Evolutionary conservation across 2,113 vertebrate species (phyloP), one percentile per base, ranked within the genome.

Genomic region (Dasyprocta punctata): DNA sequence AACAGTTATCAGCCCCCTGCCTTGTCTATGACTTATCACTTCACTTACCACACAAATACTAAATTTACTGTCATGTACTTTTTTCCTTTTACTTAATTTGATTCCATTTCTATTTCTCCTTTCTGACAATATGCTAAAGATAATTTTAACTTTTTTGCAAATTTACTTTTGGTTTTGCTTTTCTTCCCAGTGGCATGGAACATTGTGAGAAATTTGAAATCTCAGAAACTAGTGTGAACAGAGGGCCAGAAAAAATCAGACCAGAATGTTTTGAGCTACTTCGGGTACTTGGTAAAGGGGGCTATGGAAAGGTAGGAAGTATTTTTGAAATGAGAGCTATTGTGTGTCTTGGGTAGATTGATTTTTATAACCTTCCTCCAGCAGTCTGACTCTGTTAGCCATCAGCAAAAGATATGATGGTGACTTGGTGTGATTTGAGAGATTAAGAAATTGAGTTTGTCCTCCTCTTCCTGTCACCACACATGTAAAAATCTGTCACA

Each of bases 151-250:
- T 73, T 97, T 97, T 91, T 94, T 93, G 47, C 60, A 95, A 96
- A 91, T 96, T 97, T 90, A 97, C 82, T 95, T 97, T 94, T 96
- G 93, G 86, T 98, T 98, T 86, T 92, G 86, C 69, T 98, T 98
- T 98, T 98, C 93, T 96, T 92, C 97, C 89, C 97, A 99, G 99
- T 94, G 99, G 99, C 98, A 99, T 99, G 99, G 99, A 99, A 56
- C 99, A 99, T 99, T 99, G 99, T 99, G 99, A 99, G 92, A 99
- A 99, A 98, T 99, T 99, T 98, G 99, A 99, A 98, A 99, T 99
- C 97, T 99, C 99, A 71, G 99, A 99, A 98, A 99, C 99, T 98
- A 99, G 99, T 86, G 99, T 99, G 96, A 99, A 99, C 99, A 99
- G 99, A 99, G 99, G 99, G 98, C 99, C 99, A 44, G 99, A 99